Evolutionary conservation across 2,113 vertebrate genomes (phyloP).

Genomic region (Carassius gibelio): DNA sequence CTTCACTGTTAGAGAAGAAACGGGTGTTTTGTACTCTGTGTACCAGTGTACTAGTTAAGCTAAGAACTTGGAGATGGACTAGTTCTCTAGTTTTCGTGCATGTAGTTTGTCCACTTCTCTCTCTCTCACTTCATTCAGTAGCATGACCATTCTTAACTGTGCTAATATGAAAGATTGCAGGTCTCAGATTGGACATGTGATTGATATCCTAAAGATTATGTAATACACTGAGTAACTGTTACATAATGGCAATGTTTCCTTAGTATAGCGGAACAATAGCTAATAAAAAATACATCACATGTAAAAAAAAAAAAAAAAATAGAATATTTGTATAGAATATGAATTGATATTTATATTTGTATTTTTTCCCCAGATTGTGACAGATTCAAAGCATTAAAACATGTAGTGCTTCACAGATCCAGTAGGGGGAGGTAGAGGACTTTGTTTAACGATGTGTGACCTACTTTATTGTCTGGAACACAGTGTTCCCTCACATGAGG

Average conservation of each 20-base stretch:
- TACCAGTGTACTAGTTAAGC: background rate
- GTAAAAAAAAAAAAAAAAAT: too few species aligned
- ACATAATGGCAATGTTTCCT: too few species aligned
- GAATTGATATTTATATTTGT: background rate
- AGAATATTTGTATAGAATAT: background rate
- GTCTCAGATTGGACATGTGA: background rate
- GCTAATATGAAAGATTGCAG: background rate
- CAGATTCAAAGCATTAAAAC: background rate
- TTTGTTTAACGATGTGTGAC: conserved; percentile 66
- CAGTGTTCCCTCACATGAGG: conserved; percentile 74
- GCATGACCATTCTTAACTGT: background rate
- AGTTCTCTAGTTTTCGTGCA: background rate
- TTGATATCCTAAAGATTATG: too few species aligned
- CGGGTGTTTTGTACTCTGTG: background rate
- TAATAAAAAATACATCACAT: background rate
- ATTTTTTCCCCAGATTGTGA: too few species aligned
- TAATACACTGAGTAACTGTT: background rate
- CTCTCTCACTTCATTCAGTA: background rate
- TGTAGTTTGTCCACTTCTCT: background rate
- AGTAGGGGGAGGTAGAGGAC: conserved; percentile 70
- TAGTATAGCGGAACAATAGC: background rate
- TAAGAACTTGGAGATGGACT: background rate
- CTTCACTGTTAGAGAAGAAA: background rate
- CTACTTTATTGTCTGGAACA: conserved; percentile 75
- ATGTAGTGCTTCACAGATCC: conserved; percentile 60